Evolutionary conservation across 2,888 invertebrate genomes (phyloP).

Genomic region (Lobophora halterata): DNA sequence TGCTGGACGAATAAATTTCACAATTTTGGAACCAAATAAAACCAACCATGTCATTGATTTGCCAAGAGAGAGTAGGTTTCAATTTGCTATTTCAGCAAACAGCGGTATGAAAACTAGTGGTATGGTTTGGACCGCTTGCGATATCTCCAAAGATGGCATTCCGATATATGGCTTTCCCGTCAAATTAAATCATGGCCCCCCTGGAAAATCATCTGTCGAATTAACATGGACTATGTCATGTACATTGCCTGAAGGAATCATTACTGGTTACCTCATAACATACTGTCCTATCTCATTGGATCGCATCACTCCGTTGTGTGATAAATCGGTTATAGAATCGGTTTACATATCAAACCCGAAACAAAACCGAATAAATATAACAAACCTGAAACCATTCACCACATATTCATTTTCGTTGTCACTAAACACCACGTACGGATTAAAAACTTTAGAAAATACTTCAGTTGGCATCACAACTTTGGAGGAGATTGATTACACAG

Average conservation of each 20-base stretch:
- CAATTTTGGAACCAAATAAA: conserved; percentile 51
- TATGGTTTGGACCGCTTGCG: conserved; percentile 91
- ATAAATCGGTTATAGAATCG: conserved; percentile 59
- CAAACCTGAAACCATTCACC: conserved; percentile 85
- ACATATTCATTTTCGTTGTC: too few relatives aligned
- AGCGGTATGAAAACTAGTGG: conserved; percentile 86
- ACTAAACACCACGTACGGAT: conserved; percentile 73
- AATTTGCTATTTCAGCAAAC: conserved; percentile 91
- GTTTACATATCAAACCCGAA: conserved; percentile 65
- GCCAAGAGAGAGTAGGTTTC: conserved; percentile 81
- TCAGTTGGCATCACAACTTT: conserved; percentile 84
- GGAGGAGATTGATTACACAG: too few relatives aligned
- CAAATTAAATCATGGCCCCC: conserved; percentile 53
- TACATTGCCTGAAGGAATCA: conserved; percentile 84
- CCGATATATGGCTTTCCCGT: conserved; percentile 79
- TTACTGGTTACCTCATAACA: conserved; percentile 87
- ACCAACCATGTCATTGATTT: conserved; percentile 82
- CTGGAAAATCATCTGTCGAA: conserved; percentile 61
- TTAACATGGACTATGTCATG: conserved; percentile 91
- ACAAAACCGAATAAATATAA: conserved; percentile 79
- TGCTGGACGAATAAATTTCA: conserved; percentile 72
- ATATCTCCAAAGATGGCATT: conserved; percentile 66
- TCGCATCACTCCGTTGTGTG: conserved; percentile 77
- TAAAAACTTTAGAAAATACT: conserved; percentile 65
- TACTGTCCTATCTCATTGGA: conserved; percentile 87